These are phyloP conservation scores for Mixornis gularis DNA, from an alignment of 2,113 vertebrate species.

Conservation along the genomic window DNA sequence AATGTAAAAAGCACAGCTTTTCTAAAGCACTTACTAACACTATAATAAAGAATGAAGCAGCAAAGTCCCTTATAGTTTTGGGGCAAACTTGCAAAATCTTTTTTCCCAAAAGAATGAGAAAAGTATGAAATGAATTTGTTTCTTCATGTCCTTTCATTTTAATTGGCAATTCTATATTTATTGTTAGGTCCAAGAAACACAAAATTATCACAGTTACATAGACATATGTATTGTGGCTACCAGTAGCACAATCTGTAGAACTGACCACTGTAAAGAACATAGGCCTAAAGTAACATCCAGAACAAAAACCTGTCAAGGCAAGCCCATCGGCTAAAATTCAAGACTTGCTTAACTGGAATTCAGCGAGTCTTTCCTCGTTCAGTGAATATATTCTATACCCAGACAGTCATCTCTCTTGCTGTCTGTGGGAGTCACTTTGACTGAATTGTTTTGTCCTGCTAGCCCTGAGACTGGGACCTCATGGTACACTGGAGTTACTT, in stretches of 20 bases:
- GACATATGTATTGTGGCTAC: background rate
- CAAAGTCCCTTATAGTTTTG: background rate
- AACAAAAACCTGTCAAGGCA: background rate
- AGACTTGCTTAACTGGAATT: background rate
- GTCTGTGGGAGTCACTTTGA: background rate
- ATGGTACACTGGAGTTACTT: background rate
- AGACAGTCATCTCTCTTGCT: background rate
- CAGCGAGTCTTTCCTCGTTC: background rate
- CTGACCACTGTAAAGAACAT: background rate
- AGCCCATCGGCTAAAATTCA: background rate
- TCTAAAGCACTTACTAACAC: background rate
- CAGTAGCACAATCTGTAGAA: background rate
- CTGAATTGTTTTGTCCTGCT: background rate
- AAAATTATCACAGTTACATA: background rate
- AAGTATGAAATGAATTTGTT: background rate
- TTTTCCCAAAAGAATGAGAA: background rate
- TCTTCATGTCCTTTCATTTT: background rate
- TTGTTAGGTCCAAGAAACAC: background rate
- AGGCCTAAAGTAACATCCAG: background rate
- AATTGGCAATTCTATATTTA: background rate
- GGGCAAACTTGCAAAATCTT: background rate
- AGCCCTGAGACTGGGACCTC: background rate
- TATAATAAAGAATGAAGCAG: background rate
- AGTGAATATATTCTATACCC: background rate
- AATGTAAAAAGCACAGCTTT: background rate